Base-by-base conservation (phyloP, 2,113 vertebrate species). In the Sinosuthora webbiana region DNA sequence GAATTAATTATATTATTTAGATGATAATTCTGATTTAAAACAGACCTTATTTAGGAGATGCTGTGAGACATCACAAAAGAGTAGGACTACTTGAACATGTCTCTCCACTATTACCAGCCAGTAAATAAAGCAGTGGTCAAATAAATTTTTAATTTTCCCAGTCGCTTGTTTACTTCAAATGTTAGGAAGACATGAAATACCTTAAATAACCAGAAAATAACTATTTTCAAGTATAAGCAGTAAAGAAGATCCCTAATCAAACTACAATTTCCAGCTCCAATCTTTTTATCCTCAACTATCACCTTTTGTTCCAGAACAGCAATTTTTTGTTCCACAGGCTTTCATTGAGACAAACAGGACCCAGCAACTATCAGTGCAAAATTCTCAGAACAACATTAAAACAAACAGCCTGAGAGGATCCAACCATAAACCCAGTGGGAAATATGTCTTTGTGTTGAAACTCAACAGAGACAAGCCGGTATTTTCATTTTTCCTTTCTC, bases 1-100 rank as follows among this genome's bases (percentile, higher is more conserved):
- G 80, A 93, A 92, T 94, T 93, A 89, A 91, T 93, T 88, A 45
- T 81, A 83, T 90, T 94, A 81, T 93, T 97, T 95, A 87, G 71
- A 89, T 49, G 28, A 81, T 63, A 83, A 90, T 64, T 96, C 60
- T 65, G 64, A 89, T 92, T 75, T 89, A 45, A 93, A 89, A 16
- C 41, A 89, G 52, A 44, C 7, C 14, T 89, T 93, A 45, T 84
- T 97, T 86, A 90, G 80, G 79, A 93, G 39, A 90, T 89, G 28
- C 45, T 85, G 7, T n/a, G 75, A 85, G 45, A 75, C 11, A 76
- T 33, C 23, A 65, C 60, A 73, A 73, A 91, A 53, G 31, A 85
- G 71, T 6, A 70, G 15, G 31, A 67, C 23, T 68, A 42, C n/a
- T 80, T 50, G 39, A 77, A 28, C 7, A 15, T 53, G 59, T 45